Evolutionary conservation across 2,888 invertebrate genomes (phyloP).

Genomic region (Timema cristinae): DNA sequence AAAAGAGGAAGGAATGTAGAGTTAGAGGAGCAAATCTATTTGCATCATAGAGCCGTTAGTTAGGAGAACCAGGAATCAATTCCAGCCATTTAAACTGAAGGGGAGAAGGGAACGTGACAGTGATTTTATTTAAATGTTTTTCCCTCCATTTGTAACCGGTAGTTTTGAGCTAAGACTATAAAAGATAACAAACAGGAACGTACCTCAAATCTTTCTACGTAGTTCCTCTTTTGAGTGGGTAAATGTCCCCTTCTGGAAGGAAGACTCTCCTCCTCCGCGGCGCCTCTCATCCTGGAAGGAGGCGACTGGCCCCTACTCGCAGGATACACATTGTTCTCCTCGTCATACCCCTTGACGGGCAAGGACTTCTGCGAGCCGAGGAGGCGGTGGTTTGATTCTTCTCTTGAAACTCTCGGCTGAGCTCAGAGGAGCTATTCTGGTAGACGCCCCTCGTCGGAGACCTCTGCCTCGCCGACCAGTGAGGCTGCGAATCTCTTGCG

Average conservation of each 20-base stretch:
- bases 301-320: background rate
- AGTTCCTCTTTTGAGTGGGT: background rate
- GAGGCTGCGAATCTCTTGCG: too few relatives aligned
- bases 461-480: background rate
- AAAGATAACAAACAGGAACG: background rate
- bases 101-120: too few relatives aligned
- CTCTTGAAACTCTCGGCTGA: too few relatives aligned
- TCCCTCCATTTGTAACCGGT: background rate
- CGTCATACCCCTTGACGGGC: background rate
- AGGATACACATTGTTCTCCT: background rate
- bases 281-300: background rate
- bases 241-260: too few relatives aligned
- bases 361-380: background rate
- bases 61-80: too few relatives aligned
- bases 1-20: too few relatives aligned
- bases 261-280: too few relatives aligned
- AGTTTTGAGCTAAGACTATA: too few relatives aligned
- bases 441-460: background rate
- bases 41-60: too few relatives aligned
- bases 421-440: too few relatives aligned
- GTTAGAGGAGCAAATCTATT: too few relatives aligned
- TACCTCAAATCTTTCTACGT: slow-evolving; percentile 7
- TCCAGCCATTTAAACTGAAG: too few relatives aligned
- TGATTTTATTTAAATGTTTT: background rate
- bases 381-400: background rate